Conservation (phyloP, 1,140 invertebrate species). For the Dendroctonus valens region DNA sequence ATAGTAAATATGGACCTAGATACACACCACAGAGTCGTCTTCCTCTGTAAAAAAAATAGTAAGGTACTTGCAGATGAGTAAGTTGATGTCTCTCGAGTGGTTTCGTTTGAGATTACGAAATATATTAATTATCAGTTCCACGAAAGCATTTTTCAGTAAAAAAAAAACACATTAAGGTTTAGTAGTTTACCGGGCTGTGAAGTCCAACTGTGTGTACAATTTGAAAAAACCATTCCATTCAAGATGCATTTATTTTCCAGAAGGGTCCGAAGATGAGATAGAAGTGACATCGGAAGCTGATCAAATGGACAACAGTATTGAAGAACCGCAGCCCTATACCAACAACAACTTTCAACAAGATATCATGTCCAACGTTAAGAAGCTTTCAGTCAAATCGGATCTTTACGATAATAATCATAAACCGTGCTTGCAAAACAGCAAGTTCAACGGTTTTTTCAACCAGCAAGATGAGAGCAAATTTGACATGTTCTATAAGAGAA, state of each 20-base stretch:
- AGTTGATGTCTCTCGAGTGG: too few relatives aligned
- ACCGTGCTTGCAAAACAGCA: slow-evolving; percentile 12
- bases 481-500: slow-evolving; percentile 34
- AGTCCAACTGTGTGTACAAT: slow-evolving; percentile 8
- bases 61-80: too few relatives aligned
- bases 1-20: too few relatives aligned
- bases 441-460: slow-evolving; percentile 14
- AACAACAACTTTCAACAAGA: slow-evolving; percentile 31
- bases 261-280: slow-evolving; percentile 55
- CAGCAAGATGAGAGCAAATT: slow-evolving; percentile 4
- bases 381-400: slow-evolving; percentile 22
- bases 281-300: slow-evolving; percentile 45
- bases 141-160: too few relatives aligned
- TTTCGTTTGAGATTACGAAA: too few relatives aligned
- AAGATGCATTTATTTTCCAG: slow-evolving; percentile 40
- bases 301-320: slow-evolving; percentile 18
- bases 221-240: too few relatives aligned
- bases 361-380: slow-evolving; percentile 12
- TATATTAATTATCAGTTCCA: too few relatives aligned
- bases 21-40: too few relatives aligned
- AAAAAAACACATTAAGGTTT: too few relatives aligned
- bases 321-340: slow-evolving; percentile 13
- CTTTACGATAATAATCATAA: slow-evolving; percentile 20
- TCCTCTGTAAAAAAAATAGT: too few relatives aligned
- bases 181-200: too few relatives aligned